Conservation (phyloP, 2,888 invertebrate genomes). For the Branchellion lobata region DNA sequence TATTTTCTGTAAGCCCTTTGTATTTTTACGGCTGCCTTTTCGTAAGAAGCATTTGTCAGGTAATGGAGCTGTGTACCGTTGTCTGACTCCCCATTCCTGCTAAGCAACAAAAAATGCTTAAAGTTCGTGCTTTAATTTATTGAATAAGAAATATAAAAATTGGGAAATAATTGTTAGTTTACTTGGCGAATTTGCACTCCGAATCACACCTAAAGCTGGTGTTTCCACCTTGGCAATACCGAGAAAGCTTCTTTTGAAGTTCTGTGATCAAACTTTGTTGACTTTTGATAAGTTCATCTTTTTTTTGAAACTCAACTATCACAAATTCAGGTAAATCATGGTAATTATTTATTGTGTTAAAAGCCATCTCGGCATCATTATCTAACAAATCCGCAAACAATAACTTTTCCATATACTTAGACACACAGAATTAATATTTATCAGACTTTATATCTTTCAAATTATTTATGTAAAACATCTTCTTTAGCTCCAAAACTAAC, state of each 20-base stretch:
- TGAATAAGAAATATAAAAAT: background rate
- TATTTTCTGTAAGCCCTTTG: constrained; percentile 7
- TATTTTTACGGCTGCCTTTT: background rate
- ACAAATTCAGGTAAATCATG: background rate
- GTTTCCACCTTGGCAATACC: background rate
- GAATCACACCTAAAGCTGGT: background rate
- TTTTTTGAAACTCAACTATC: background rate
- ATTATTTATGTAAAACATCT: too few relatives aligned
- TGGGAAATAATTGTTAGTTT: background rate
- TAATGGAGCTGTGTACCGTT: background rate
- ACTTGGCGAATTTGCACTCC: background rate
- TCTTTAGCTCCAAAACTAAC: too few relatives aligned
- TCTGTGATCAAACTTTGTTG: constrained; percentile 1
- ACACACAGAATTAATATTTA: too few relatives aligned
- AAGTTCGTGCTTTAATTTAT: too few relatives aligned
- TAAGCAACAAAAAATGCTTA: too few relatives aligned
- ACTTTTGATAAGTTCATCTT: background rate
- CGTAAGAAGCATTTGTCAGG: background rate
- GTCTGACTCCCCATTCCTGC: background rate
- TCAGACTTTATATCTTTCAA: too few relatives aligned
- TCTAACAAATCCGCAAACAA: background rate
- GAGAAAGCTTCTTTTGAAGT: background rate
- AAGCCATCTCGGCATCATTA: background rate
- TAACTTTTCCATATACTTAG: background rate
- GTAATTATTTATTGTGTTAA: constrained; percentile 8